Evolutionary conservation across 1,140 invertebrate genomes (phyloP), one percentile per base, ranked within the genome.

Genomic region (Cydia strobilella): DNA sequence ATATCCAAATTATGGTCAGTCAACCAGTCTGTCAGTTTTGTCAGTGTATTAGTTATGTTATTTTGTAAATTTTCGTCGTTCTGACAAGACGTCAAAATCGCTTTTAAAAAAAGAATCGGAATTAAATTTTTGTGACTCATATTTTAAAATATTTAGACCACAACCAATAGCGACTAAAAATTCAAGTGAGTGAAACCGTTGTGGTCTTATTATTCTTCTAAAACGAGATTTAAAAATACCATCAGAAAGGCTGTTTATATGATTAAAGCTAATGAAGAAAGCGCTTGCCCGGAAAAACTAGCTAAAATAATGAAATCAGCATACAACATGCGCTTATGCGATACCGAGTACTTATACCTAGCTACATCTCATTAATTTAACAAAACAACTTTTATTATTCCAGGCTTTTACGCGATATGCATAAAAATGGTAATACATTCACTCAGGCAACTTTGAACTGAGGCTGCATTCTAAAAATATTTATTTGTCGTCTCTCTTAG

Each of bases 341-440:
- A 20, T 0, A 23, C 54, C 13, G 18, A 18, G 51, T 59, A 23
- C n/a, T n/a, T n/a, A n/a, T n/a, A n/a, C n/a, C n/a, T n/a, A n/a
- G n/a, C n/a, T n/a, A n/a, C 54, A 54, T n/a, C 54, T 59, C 54
- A 23, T 59, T 59, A 59, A 59, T 59, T 20, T 59, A 9, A 59
- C 20, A 77, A 75, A 66, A 45, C 59, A 75, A 71, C 66, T 73
- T 73, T 48, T 75, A 72, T 75, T 59, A 74, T 78, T 78, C 77
- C 20, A 25, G 59, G 74, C 27, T 72, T 54, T 54, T 71, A 45
- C 72, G 59, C 48, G 48, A 42, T 72, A 73, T 77, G 71, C 74
- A 75, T 77, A 77, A 78, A 78, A 78, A 78, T 75, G 74, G 72
- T 75, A 75, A 75, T 75, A 25, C 39, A 75, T 78, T 75, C 76